Evolutionary conservation across 2,888 invertebrate genomes (phyloP).

Genomic region (Eilema caniola): DNA sequence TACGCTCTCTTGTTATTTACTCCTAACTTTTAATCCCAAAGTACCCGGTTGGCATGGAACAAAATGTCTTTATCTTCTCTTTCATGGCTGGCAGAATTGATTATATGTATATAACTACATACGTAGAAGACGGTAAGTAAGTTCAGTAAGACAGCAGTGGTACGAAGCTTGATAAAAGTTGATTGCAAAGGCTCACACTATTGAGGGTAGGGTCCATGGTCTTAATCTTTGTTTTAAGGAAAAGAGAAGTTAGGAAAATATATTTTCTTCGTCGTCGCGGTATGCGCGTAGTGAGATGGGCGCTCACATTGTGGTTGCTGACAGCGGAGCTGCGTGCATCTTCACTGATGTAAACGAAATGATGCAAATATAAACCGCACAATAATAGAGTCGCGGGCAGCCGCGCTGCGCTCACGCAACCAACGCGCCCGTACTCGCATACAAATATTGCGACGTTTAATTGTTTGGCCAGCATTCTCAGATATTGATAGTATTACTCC

Average conservation of each 20-base stretch:
- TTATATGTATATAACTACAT: too few species aligned
- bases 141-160: too few species aligned
- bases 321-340: constrained; percentile 13
- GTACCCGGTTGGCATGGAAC: too few species aligned
- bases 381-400: constrained; percentile 38
- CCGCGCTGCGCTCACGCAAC: constrained; percentile 28
- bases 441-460: constrained; percentile 30
- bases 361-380: constrained; percentile 39
- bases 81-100: too few species aligned
- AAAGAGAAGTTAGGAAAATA: background rate
- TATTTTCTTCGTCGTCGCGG: background rate
- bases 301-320: background rate
- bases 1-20: too few species aligned
- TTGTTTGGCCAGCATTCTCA: constrained; percentile 23
- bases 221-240: too few species aligned
- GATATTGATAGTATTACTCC: constrained; percentile 9
- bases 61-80: too few species aligned
- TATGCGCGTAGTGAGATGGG: background rate
- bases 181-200: too few species aligned
- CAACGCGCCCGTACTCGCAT: constrained; percentile 10
- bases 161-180: too few species aligned
- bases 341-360: constrained; percentile 25
- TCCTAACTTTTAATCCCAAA: too few species aligned
- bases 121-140: too few species aligned
- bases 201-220: too few species aligned